Evolutionary conservation across 2,113 vertebrate genomes (phyloP), one percentile per base, ranked within the genome.

Genomic region (Dipodomys merriami): DNA sequence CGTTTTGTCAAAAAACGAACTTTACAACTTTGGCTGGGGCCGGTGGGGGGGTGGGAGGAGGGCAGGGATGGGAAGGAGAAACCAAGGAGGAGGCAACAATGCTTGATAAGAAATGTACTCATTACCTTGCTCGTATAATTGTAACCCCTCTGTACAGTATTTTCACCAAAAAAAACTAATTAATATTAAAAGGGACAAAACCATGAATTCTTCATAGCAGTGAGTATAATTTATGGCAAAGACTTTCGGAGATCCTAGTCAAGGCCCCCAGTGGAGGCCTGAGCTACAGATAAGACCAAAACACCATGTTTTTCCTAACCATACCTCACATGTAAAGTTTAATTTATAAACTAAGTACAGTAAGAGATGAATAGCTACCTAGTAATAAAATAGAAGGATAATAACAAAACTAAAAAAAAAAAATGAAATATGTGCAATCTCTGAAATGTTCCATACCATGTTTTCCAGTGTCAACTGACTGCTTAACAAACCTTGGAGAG

Each of bases 161-260:
- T 39, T 39, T 39, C 5, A 39, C 39, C 39, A 39, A 39, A 53
- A 11, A 53, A 39, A 39, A 39, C 53, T 91, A 83, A 86, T 82
- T 10, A 19, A 19, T 81, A 53, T 49, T 20, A 64, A 64, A 64
- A 64, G 23, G 22, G 25, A 67, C 25, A 85, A 60, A 73, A 57
- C 19, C 6, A 25, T 65, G 8, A 30, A 71, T 39, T 83, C 62
- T 72, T 85, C 4, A 20, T 25, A 15, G 20, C 49, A 29, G 39
- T 57, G 53, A 92, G 19, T 73, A 67, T 84, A 23, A 87, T 11
- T 6, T 65, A 90, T 44, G 84, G 69, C 69, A 78, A 89, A 84
- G 33, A 39, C 2, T 0, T 49, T 23, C 18, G 18, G 27, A 5
- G 9, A 33, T 72, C 44, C 19, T 16, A 33, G 44, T 15, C 39